Conservation (phyloP, 2,888 invertebrate genomes). For the Alviniconcha strummeri region DNA sequence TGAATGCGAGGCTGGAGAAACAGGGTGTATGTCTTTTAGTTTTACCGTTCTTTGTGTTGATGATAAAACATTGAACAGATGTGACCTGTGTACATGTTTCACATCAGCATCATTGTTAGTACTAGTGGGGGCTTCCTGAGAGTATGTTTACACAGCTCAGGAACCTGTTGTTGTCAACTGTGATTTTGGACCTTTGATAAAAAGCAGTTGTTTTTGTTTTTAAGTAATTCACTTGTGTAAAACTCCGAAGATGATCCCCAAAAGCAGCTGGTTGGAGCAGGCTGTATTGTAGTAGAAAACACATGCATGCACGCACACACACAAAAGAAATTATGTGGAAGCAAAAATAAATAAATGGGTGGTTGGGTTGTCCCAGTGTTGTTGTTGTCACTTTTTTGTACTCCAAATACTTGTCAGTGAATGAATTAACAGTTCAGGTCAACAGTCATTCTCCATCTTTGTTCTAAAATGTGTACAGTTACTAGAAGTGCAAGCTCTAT, state of each 20-base stretch:
- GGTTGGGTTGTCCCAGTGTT: not conserved
- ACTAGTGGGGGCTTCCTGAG: not conserved
- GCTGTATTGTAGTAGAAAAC: not conserved
- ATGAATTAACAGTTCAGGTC: not conserved
- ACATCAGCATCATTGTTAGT: not conserved
- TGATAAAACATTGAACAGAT: not conserved
- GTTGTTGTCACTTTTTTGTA: too few relatives aligned
- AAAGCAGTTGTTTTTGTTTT: not conserved
- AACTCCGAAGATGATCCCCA: not conserved
- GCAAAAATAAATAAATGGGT: not conserved
- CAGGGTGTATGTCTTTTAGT: slow-evolving; percentile 54
- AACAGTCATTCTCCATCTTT: not conserved
- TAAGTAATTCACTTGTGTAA: not conserved
- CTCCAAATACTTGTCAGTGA: too few relatives aligned
- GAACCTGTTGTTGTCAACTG: not conserved
- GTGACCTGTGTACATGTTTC: not conserved
- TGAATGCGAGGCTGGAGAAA: slow-evolving; percentile 73
- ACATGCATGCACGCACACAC: not conserved
- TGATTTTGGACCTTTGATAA: not conserved
- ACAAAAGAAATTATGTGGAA: not conserved
- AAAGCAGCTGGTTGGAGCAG: not conserved
- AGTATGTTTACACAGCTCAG: too few relatives aligned
- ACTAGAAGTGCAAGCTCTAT: too few relatives aligned
- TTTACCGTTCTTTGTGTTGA: too few relatives aligned
- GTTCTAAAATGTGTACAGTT: not conserved